phyloP scores from a whole-genome alignment of 2,113 vertebrate species.

The Osmerus mordax region DNA sequence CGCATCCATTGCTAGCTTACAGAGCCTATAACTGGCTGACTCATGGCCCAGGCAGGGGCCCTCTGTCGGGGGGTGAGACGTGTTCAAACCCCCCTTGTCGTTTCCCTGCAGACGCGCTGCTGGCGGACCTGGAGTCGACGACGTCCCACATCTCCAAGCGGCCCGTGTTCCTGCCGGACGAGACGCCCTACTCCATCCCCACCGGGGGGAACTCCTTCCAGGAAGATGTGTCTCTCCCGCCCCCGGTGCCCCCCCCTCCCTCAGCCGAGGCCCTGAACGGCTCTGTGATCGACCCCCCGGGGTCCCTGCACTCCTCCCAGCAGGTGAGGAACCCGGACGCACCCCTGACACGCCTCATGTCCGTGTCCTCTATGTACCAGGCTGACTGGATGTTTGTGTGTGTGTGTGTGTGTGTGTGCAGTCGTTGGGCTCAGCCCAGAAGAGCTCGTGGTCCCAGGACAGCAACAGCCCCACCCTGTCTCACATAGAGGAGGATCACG shows the following conservation, averaged over 20 bases:
- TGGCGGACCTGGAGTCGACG: constrained; percentile 96
- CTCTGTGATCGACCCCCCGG: constrained; percentile 76
- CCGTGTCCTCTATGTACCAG: neutral
- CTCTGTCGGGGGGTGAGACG: neutral
- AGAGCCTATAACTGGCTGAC: constrained; percentile 11
- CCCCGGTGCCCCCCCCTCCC: constrained; percentile 86
- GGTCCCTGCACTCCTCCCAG: constrained; percentile 77
- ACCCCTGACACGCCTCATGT: neutral
- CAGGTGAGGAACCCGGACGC: constrained; percentile 69
- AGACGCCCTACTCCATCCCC: constrained; percentile 92
- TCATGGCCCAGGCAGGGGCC: constrained; percentile 17
- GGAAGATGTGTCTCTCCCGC: constrained; percentile 77
- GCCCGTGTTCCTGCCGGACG: constrained; percentile 86
- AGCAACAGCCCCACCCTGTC: constrained; percentile 72
- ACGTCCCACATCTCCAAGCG: constrained; percentile 95
- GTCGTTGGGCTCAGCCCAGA: constrained; percentile 76
- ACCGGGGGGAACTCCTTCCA: constrained; percentile 85
- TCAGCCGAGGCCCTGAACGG: constrained; percentile 89
- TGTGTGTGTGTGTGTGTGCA: constrained; percentile 52
- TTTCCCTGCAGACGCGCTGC: constrained; percentile 80
- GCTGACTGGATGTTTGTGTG: neutral
- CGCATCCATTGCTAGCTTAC: constrained; percentile 45
- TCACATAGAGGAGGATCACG: constrained; percentile 90
- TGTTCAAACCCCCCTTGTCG: neutral
- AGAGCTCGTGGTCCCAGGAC: constrained; percentile 78